Percentiles rank a stretch among this genome's conserved stretches.
phyloP scores from a whole-genome alignment of 92 coral and sea anemone genomes.

The Parazoanthus atlanticus region DNA sequence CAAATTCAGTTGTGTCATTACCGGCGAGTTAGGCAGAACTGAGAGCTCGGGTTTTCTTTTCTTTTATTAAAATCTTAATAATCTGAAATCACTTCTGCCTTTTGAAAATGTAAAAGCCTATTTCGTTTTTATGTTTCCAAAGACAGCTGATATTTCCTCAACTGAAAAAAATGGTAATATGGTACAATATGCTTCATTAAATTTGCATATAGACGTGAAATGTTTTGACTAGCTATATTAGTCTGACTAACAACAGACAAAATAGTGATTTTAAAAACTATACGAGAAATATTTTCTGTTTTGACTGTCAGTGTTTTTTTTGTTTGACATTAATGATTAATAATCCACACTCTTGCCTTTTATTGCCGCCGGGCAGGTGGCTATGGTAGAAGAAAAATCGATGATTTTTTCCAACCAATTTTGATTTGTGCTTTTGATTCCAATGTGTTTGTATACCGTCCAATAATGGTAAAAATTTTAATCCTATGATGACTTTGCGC shows the following conservation, averaged over 20 bases:
- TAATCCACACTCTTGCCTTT: not conserved
- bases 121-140: not conserved
- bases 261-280: not conserved
- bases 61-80: too few species aligned
- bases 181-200: not conserved
- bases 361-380: not conserved
- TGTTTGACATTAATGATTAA: conserved; percentile 5
- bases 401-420: not conserved
- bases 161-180: too few species aligned
- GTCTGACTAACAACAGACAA: not conserved
- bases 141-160: not conserved
- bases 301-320: not conserved
- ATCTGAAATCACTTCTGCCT: not conserved
- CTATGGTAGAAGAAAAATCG: not conserved
- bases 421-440: not conserved
- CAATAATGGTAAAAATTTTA: conserved; percentile 4
- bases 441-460: not conserved
- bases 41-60: not conserved
- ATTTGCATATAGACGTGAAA: not conserved
- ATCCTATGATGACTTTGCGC: not conserved
- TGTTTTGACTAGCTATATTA: not conserved
- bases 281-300: not conserved
- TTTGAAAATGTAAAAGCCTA: not conserved
- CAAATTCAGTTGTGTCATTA: not conserved
- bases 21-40: not conserved